Evolutionary conservation across 2,888 invertebrate species (phyloP).

Genomic region (Eupithecia subumbrata): DNA sequence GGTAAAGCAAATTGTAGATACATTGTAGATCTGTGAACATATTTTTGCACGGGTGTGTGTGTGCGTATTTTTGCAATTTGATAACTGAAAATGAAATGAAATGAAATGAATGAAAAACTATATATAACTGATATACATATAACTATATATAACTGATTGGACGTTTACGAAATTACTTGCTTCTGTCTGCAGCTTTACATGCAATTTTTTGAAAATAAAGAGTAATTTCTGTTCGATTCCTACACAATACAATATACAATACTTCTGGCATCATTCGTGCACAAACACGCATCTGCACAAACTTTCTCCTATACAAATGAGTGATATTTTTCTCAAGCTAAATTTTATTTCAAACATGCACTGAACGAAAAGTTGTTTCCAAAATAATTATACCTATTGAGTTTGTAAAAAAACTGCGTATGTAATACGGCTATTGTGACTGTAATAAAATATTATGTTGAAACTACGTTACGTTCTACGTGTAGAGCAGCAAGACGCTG

Average conservation of each 20-base stretch:
- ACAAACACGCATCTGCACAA: too few species aligned
- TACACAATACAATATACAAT: too few species aligned
- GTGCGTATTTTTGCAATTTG: too few species aligned
- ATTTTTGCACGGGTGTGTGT: neutral
- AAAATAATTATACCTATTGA: too few species aligned
- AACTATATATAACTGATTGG: too few species aligned
- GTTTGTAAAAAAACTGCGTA: too few species aligned
- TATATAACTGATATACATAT: too few species aligned
- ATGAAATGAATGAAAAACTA: too few species aligned
- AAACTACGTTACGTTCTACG: conserved; percentile 45
- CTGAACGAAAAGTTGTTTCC: neutral
- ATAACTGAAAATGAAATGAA: too few species aligned
- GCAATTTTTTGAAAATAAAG: neutral
- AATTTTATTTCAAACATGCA: neutral
- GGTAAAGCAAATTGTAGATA: neutral
- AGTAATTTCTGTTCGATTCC: neutral
- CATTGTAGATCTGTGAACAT: neutral
- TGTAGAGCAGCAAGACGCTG: conserved; percentile 56
- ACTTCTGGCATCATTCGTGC: too few species aligned
- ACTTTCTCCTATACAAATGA: too few species aligned
- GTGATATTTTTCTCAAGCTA: neutral
- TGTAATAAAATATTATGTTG: neutral
- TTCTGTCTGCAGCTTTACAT: too few species aligned
- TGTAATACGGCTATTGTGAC: neutral
- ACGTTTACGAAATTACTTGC: neutral